Conservation (phyloP, 2,888 invertebrate species). For the Hydropsyche betteni region DNA sequence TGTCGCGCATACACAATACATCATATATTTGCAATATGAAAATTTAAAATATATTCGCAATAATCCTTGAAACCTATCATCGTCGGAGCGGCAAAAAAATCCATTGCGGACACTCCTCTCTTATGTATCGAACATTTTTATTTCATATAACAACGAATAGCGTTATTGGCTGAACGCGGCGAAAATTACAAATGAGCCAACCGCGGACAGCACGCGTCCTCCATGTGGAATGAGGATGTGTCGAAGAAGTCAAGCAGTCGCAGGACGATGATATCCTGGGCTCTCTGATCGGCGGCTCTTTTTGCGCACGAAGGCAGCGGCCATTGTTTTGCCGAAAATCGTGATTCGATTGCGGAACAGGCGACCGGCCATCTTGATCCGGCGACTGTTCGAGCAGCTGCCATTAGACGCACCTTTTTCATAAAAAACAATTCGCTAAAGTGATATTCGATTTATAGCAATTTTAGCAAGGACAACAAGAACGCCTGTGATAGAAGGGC, state of each 20-base stretch:
- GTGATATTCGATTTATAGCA: too few species aligned
- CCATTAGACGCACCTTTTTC: neutral
- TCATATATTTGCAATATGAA: too few species aligned
- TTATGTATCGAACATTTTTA: too few species aligned
- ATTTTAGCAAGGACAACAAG: neutral
- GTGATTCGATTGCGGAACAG: constrained; percentile 41
- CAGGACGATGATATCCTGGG: constrained; percentile 26
- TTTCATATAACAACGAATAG: constrained; percentile 2
- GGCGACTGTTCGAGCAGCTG: constrained; percentile 12
- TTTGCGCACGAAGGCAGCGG: constrained; percentile 33
- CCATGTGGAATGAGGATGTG: constrained; percentile 28
- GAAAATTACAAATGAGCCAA: constrained; percentile 16
- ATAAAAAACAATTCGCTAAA: too few species aligned
- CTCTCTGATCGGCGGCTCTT: neutral
- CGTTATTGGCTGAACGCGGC: neutral
- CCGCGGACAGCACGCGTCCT: constrained; percentile 14
- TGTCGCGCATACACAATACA: too few species aligned
- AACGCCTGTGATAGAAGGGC: neutral
- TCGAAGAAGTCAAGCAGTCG: constrained; percentile 1
- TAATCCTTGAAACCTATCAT: too few species aligned
- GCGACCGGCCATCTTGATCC: constrained; percentile 25
- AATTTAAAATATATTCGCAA: too few species aligned
- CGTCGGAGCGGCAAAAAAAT: too few species aligned
- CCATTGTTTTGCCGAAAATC: constrained; percentile 42
- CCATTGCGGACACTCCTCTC: too few species aligned